Evolutionary conservation across 2,113 vertebrate species (phyloP).

Genomic region (Panurus biarmicus): DNA sequence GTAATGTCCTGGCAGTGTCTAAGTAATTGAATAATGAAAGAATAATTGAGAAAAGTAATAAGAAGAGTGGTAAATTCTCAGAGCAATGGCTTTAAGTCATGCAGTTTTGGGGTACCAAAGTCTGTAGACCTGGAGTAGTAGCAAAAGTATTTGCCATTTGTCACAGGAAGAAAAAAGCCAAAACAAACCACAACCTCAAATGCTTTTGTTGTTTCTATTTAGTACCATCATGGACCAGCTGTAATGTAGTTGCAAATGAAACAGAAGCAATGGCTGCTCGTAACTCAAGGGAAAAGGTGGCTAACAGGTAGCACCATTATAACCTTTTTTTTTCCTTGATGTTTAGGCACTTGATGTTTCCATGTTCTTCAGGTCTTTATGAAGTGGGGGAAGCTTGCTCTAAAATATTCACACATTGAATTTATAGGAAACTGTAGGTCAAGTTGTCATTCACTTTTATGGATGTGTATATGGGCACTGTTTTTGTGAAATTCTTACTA

Average conservation of each 20-base stretch:
- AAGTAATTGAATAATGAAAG: neutral
- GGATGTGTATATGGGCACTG: neutral
- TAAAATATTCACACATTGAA: neutral
- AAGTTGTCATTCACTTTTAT: neutral
- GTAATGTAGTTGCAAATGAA: conserved; percentile 7
- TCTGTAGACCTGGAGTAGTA: neutral
- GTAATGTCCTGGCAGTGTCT: neutral
- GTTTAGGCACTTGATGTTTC: neutral
- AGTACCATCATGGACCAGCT: conserved; percentile 81
- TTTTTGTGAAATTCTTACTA: neutral
- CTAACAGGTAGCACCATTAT: conserved; percentile 76
- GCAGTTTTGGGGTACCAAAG: neutral
- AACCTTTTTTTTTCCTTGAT: neutral
- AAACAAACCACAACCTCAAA: neutral
- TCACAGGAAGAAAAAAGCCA: neutral
- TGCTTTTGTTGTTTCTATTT: conserved; percentile 29
- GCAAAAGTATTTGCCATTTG: neutral
- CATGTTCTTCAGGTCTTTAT: neutral
- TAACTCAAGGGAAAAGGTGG: conserved; percentile 73
- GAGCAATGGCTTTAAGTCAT: neutral
- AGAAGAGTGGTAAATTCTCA: neutral
- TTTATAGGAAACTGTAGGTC: neutral
- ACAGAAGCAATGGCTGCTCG: conserved; percentile 52
- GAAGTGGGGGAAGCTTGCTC: neutral
- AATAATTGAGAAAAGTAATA: neutral